Conservation (phyloP, 1,140 invertebrate species). For the Brachionus asplanchnoidis region DNA sequence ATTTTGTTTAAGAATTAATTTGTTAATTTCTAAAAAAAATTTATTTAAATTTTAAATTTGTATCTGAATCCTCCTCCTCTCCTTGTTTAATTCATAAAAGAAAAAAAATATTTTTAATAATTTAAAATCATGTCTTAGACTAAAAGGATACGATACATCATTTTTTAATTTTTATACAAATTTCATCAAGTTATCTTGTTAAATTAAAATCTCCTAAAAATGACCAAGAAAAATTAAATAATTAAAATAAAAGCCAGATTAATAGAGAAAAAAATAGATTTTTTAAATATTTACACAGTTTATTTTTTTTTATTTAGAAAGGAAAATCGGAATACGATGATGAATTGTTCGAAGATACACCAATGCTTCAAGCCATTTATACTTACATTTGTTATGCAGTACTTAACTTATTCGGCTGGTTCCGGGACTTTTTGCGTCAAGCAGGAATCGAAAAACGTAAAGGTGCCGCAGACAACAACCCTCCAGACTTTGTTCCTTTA, state of each 20-base stretch:
- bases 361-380: constrained; percentile 71
- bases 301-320: constrained; percentile 5
- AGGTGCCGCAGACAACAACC: constrained; percentile 49
- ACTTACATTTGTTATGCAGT: constrained; percentile 83
- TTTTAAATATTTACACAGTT: neutral
- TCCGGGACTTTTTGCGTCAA: constrained; percentile 57
- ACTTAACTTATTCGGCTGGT: constrained; percentile 58
- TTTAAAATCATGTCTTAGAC: no score
- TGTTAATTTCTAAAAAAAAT: no score
- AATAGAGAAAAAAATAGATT: neutral
- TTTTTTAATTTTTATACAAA: no score
- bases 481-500: constrained; percentile 77
- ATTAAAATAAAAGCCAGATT: neutral
- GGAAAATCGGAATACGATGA: constrained; percentile 28
- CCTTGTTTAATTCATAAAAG: no score
- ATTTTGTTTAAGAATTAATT: no score
- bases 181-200: no score
- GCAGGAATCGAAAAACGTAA: constrained; percentile 55
- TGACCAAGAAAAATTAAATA: neutral
- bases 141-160: no score
- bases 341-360: constrained; percentile 70
- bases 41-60: no score
- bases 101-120: no score
- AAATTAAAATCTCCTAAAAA: no score
- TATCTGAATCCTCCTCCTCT: no score